Evolutionary conservation across 2,888 invertebrate species (phyloP).

Genomic region (Eurytoma californica): DNA sequence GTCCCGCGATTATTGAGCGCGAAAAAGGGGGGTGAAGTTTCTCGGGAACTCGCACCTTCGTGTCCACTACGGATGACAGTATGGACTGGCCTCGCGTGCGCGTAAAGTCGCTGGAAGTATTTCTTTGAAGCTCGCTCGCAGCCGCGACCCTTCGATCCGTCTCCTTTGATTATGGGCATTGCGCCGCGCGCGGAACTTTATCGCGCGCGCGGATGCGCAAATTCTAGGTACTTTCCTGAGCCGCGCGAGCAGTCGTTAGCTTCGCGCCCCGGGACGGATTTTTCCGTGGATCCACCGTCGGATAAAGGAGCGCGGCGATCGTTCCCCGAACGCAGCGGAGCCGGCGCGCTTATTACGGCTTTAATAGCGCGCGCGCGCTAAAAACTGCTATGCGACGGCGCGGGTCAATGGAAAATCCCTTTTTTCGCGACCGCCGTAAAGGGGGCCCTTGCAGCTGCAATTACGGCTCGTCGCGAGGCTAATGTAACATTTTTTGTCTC

Average conservation of each 20-base stretch:
- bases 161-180: conserved; percentile 47
- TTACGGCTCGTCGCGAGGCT: too few species aligned
- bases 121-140: not conserved
- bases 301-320: not conserved
- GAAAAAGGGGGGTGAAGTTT: not conserved
- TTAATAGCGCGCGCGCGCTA: too few species aligned
- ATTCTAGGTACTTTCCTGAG: conserved; percentile 5
- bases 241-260: conserved; percentile 11
- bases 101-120: conserved; percentile 32
- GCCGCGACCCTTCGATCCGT: conserved; percentile 32
- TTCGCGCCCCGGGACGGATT: conserved; percentile 15
- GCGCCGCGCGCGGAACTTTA: conserved; percentile 17
- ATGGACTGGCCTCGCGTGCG: conserved; percentile 17
- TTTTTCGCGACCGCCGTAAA: too few species aligned
- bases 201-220: conserved; percentile 1
- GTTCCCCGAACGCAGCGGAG: not conserved
- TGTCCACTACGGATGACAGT: too few species aligned
- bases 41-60: not conserved
- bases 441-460: too few species aligned
- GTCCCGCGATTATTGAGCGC: too few species aligned
- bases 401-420: too few species aligned
- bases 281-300: not conserved
- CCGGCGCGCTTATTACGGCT: too few species aligned
- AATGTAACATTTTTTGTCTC: too few species aligned
- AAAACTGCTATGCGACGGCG: too few species aligned